A percentile compares a stretch with the other conserved stretches of the same genome.
Conservation (phyloP, 2,888 invertebrate genomes). For the Crioceris asparagi region DNA sequence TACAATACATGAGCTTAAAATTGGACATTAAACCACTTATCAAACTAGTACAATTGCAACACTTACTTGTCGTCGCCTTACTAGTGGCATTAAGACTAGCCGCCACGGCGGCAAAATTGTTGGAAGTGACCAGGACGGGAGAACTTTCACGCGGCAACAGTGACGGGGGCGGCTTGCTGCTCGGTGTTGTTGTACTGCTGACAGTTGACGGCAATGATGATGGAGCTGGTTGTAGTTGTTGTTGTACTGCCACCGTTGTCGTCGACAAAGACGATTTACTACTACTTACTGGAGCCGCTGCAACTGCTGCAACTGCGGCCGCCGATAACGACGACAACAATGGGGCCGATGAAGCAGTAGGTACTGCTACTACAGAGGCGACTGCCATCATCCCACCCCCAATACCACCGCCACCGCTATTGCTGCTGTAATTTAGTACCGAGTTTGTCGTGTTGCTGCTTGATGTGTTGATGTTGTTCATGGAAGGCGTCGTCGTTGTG, state of each 20-base stretch:
- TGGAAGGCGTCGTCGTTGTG: constrained; percentile 11
- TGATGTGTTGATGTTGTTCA: constrained; percentile 32
- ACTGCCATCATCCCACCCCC: constrained; percentile 29
- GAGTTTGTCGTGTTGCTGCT: constrained; percentile 42
- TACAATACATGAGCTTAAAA: no score
- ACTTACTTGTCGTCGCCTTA: constrained; percentile 20
- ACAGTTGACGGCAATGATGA: background rate
- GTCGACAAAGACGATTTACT: no score
- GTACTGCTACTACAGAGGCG: constrained; percentile 36
- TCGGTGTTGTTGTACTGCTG: background rate
- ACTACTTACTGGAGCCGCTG: background rate
- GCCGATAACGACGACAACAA: constrained; percentile 1
- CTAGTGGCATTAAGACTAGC: no score
- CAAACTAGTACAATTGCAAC: no score
- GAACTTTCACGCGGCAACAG: constrained; percentile 14
- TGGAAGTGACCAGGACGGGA: constrained; percentile 23
- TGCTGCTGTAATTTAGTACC: constrained; percentile 37
- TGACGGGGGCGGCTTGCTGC: background rate
- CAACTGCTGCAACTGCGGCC: background rate
- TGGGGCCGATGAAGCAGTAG: constrained; percentile 18
- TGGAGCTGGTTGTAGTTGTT: background rate
- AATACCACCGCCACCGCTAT: constrained; percentile 31
- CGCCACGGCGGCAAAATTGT: constrained; percentile 58
- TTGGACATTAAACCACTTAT: no score
- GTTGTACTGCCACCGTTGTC: constrained; percentile 21